These are phyloP conservation scores for Schrankia costaestrigalis DNA, from an alignment of 2,888 invertebrate genomes.

Conservation along the genomic window DNA sequence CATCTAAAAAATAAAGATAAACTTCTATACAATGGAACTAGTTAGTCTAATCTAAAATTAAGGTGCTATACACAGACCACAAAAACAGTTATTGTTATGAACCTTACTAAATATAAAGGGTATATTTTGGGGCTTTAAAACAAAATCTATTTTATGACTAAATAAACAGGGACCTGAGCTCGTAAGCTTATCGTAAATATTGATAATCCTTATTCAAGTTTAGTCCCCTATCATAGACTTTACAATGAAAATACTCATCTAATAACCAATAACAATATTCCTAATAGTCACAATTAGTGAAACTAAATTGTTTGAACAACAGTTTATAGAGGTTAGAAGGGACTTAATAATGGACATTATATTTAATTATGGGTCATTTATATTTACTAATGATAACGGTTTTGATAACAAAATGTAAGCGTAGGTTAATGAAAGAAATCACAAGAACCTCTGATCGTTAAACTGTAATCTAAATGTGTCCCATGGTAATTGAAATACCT, in stretches of 20 bases:
- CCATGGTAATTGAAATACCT: too few relatives aligned
- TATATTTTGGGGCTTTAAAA: too few relatives aligned
- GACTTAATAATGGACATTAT: conserved; percentile 6
- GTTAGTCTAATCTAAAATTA: too few relatives aligned
- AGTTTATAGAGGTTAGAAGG: conserved; percentile 5
- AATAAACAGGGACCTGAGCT: conserved; percentile 1
- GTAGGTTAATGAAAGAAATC: too few relatives aligned
- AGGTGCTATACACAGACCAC: too few relatives aligned
- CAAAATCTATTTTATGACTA: too few relatives aligned
- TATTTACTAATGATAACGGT: not conserved
- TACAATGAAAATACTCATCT: conserved; percentile 11
- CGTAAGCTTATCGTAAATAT: conserved; percentile 11
- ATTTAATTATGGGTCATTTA: too few relatives aligned
- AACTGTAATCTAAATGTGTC: not conserved
- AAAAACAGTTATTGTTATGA: too few relatives aligned
- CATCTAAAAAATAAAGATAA: too few relatives aligned
- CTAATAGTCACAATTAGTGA: conserved; percentile 18
- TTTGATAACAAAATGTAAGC: too few relatives aligned
- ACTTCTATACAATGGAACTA: too few relatives aligned
- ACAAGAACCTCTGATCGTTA: not conserved
- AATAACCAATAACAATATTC: conserved; percentile 17
- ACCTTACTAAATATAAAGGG: too few relatives aligned
- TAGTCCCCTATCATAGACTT: conserved; percentile 10
- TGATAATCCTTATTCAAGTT: conserved; percentile 6
- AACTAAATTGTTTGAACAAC: not conserved